Evolutionary conservation across 1,140 invertebrate genomes (phyloP).

Genomic region (Caenorhabditis brenneri): DNA sequence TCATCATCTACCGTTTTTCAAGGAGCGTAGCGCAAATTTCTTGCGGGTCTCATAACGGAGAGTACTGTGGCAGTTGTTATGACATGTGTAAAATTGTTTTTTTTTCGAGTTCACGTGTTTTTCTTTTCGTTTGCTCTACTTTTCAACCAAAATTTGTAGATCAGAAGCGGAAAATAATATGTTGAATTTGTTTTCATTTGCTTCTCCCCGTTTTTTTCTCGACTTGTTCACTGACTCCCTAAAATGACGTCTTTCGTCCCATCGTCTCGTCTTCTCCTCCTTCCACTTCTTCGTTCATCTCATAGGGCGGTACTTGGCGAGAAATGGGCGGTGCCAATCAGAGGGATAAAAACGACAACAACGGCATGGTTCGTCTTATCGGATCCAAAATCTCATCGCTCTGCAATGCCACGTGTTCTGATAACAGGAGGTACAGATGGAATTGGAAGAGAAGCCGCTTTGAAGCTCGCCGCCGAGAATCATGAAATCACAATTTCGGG

Average conservation of each 20-base stretch:
- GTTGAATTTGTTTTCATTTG: neutral
- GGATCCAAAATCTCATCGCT: neutral
- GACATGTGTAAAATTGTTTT: no score
- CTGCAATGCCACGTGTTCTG: constrained; percentile 17
- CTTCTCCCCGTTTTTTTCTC: neutral
- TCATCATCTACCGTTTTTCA: no score
- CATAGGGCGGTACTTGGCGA: neutral
- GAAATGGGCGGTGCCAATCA: constrained; percentile 18
- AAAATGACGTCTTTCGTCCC: neutral
- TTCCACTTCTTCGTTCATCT: neutral
- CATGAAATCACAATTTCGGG: constrained; percentile 16
- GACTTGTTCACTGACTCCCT: neutral
- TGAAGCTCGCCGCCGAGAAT: neutral
- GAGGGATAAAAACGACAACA: neutral
- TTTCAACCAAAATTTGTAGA: no score
- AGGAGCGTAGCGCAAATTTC: no score
- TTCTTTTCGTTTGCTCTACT: no score
- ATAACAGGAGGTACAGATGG: constrained; percentile 20
- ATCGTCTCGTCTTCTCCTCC: neutral
- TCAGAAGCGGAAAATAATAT: neutral
- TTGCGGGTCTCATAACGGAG: no score
- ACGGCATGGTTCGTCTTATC: neutral
- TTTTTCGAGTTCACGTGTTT: no score
- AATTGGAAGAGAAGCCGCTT: constrained; percentile 30
- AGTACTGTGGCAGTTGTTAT: no score